Base-by-base conservation (phyloP, 2,888 invertebrate species). In the Archips crataeganus region DNA sequence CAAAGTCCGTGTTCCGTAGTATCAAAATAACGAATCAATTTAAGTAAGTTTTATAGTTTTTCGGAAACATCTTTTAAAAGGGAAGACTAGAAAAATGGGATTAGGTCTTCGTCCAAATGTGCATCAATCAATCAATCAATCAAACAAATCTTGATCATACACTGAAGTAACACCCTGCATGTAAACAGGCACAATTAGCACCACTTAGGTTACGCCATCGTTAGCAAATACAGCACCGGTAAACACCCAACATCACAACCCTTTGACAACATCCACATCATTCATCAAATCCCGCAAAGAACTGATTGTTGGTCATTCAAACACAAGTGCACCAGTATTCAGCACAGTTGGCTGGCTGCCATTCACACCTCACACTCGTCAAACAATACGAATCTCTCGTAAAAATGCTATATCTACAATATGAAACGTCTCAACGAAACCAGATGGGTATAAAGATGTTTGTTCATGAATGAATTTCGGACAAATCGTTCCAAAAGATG, bases 351-450 rank as follows among this genome's bases (percentile, higher is more conserved):
- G 73, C 73, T 4, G 32, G 1, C 3, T 34, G 73, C 73, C 73
- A 73, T 63, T 39, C 51, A 69, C 73, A 73, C 73, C 63, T 72
- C 8, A 34, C 51, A 63, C 63, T 42, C 59, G 49, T 64, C 64
- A 64, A 36, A 72, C 72, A 51, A 69, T 49, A 64, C 70, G 47
- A 65, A 64, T 47, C 57, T 8, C 71, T 71, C 65, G 64, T 69
- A 69, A 69, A 67, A 47, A 39, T 49, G 15, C 23, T 34, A 32
- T 45, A 60, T 36, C 34, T 13, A 60, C n/a, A 36, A 59, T 23
- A 62, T n/a, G 4, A 11, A 57, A 32, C 32, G 57, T 57, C 49
- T n/a, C 49, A 9, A 2, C 54, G 15, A 54, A 59, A 34, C 9
- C 13, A 34, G 59, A 34, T 32, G 59, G 13, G 34, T 13, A 34